Base-by-base conservation (phyloP, 2,797 vertebrate genomes). In the Poeciliopsis turneri region DNA sequence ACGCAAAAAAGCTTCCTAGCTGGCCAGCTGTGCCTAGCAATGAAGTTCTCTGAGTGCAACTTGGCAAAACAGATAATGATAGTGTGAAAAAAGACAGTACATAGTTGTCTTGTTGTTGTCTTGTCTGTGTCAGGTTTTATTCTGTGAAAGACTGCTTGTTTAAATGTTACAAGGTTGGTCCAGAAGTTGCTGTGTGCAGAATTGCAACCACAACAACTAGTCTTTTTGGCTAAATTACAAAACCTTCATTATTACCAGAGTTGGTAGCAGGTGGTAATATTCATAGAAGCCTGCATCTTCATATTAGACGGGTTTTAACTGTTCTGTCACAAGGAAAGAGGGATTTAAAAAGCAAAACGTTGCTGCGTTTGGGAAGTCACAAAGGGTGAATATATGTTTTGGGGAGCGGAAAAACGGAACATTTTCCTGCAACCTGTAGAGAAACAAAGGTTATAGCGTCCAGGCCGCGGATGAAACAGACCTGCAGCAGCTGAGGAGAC, bases 391-490 rank as follows among this genome's bases (percentile, higher is more conserved):
- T 46, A 20, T 33, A 41, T 73, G 78, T 6, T 25, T 39, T 36
- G 74, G 76, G 73, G 73, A 72, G 15, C 1, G 69, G 23, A 36
- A 72, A 39, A 8, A 8, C 30, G 28, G 20, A 73, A 39, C 30
- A 30, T 69, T 25, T 66, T 70, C 76, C 64, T 70, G 45, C 73
- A 64, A 45, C 66, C 45, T 36, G 15, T 30, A 59, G 69, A 72
- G 81, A 82, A 85, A 83, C 61, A 79, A 79, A 83, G 70, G 76
- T 83, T 78, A 75, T 30, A 57, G 49, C 10, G 76, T 84, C 75
- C 81, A 74, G 79, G 53, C 76, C 11, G 79, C 73, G 80, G 73
- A 86, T 83, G 78, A 89, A 88, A 87, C 76, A 75, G 76, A 82
- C 66, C 66, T 82, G 71, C 81, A 77, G 77, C 81, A 79, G 75